Evolutionary conservation across 2,113 vertebrate species (phyloP), one percentile per base, ranked within the genome.

Genomic region (Antidorcas marsupialis): DNA sequence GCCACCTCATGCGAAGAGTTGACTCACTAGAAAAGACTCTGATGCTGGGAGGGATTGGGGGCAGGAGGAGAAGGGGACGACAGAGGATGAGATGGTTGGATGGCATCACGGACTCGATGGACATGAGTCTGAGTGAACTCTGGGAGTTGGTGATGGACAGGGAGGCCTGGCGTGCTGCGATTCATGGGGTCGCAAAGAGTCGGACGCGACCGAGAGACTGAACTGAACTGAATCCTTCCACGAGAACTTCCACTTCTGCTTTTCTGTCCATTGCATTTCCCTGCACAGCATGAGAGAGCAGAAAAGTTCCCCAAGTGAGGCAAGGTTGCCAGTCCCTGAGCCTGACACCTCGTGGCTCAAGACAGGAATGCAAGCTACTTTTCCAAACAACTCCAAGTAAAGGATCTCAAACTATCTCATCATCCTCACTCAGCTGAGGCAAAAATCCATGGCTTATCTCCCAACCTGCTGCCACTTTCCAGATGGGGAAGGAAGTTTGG

Each of bases 341-440:
- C 53, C 82, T 95, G 90, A 57, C 86, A 13, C 55, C 87, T 67
- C 50, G 55, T 67, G 85, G 81, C 55, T 11, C 36, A 87, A 33
- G 27, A 36, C 6, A 21, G 52, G n/a, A 60, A 43, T 36, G 47
- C 87, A 67, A 55, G 53, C 74, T 83, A 45, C 33, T 62, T 86
- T 83, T 85, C 93, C 52, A 55, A 95, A 76, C 27, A 5, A 19
- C 57, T 64, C 67, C 47, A 57, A 62, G 10, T 16, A 71, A 21
- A 79, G 13, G 21, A 30, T 57, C 30, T 91, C 91, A 47, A 78
- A 97, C 39, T 36, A n/a, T 19, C 16, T 47, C n/a, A 36, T 7
- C 17, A 33, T 2, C 4, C 28, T 33, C 2, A 5, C 6, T 62
- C 23, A 87, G 36, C 6, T 45, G 30, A 60, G 4, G 64, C 17